Evolutionary conservation across 2,113 vertebrate genomes (phyloP).

Genomic region (Eira barbara): DNA sequence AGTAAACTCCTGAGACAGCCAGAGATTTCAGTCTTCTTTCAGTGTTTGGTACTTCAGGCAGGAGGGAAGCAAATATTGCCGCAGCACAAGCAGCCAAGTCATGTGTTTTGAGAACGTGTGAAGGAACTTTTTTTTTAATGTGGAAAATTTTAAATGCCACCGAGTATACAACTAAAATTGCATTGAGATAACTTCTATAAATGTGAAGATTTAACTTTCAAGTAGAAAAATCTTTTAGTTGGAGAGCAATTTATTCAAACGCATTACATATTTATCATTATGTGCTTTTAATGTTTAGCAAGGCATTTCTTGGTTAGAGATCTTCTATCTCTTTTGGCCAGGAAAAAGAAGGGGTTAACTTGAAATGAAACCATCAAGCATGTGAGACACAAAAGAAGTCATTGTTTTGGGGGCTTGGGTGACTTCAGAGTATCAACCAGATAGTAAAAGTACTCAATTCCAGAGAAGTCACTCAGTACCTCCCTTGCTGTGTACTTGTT

Average conservation of each 20-base stretch:
- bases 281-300: neutral
- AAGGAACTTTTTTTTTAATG: neutral
- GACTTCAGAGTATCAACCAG: neutral
- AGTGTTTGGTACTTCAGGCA: neutral
- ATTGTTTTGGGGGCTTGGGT: neutral
- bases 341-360: neutral
- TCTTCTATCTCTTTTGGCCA: neutral
- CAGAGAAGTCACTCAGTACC: accelerated
- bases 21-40: neutral
- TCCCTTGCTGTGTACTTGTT: neutral
- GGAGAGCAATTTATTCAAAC: neutral
- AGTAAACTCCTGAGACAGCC: neutral
- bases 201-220: neutral
- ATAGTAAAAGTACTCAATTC: neutral
- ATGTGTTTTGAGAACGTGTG: neutral
- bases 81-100: neutral
- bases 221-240: neutral
- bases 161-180: neutral
- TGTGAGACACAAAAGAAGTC: neutral
- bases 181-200: neutral
- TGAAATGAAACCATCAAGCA: neutral
- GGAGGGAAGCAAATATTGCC: neutral
- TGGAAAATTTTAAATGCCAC: neutral
- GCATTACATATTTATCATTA: neutral
- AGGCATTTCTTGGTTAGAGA: neutral